Conservation (phyloP, 2,888 invertebrate genomes). For the Agonopterix subpropinquella region DNA sequence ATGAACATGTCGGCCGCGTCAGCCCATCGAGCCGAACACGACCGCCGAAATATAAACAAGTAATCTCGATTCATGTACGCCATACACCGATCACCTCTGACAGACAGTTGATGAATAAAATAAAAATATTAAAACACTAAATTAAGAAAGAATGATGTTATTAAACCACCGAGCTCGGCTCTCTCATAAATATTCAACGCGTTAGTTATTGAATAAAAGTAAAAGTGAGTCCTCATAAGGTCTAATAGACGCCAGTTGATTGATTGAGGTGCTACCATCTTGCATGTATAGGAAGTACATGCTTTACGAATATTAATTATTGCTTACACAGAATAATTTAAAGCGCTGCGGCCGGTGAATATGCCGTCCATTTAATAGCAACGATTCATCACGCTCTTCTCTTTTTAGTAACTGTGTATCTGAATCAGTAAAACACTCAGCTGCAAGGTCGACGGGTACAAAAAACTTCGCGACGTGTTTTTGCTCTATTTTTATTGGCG, state of each 20-base stretch:
- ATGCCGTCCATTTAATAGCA: slow-evolving; percentile 39
- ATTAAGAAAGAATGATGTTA: slow-evolving; percentile 46
- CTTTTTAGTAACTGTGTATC: slow-evolving; percentile 63
- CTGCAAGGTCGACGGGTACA: slow-evolving; percentile 67
- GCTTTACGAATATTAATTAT: slow-evolving; percentile 38
- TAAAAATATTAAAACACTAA: slow-evolving; percentile 43
- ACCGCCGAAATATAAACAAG: slow-evolving; percentile 43
- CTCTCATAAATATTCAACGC: slow-evolving; percentile 60
- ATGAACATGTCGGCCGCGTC: slow-evolving; percentile 24
- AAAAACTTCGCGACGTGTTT: slow-evolving; percentile 57
- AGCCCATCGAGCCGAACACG: slow-evolving; percentile 37
- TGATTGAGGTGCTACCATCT: slow-evolving; percentile 38
- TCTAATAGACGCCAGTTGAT: slow-evolving; percentile 41
- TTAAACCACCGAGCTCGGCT: slow-evolving; percentile 26
- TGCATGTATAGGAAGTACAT: slow-evolving; percentile 39
- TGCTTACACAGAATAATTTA: slow-evolving; percentile 2
- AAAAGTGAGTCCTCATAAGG: slow-evolving; percentile 57
- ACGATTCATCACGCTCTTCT: slow-evolving; percentile 60
- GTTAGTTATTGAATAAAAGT: slow-evolving; percentile 63
- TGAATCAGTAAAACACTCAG: slow-evolving; percentile 61
- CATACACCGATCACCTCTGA: slow-evolving; percentile 19
- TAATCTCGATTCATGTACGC: slow-evolving; percentile 41
- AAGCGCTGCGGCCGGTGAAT: slow-evolving; percentile 12
- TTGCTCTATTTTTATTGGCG: slow-evolving; percentile 66
- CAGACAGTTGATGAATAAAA: slow-evolving; percentile 17